Evolutionary conservation across 2,888 invertebrate genomes (phyloP), one percentile per base, ranked within the genome.

Genomic region (Patella caerulea): DNA sequence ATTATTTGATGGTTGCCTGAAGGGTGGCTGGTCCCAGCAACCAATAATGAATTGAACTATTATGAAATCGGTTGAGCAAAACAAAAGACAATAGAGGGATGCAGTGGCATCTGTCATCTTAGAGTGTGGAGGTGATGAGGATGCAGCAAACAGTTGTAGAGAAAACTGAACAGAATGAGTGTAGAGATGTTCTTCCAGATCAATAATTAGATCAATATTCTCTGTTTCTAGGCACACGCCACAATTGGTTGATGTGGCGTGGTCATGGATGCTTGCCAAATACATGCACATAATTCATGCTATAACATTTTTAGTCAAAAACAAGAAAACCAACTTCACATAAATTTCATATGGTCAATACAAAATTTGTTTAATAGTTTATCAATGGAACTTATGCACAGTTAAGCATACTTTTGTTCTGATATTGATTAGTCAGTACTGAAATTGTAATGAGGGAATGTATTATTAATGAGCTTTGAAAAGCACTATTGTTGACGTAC

Each of bases 361-460:
- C 45, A 45, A 45, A 45, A 45, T 45, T 45, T 45, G 9, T 45
- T 45, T 45, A 45, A 45, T 24, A 65, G 65, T 65, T 65, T 65
- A 14, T 65, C 12, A 19, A 24, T 12, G 65, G 19, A 17, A 14
- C 65, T 24, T 19, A 19, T 24, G 65, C 19, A 19, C 24, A 19
- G 19, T 65, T 24, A 59, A 19, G 65, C 11, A 11, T 11, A 24
- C 65, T 24, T 24, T 65, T 65, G 65, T 65, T 65, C 11, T 65
- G 24, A 24, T 65, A 65, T 65, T 65, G 65, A 65, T 65, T 65
- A 11, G 65, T 65, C 12, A 24, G 65, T 24, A 65, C 19, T 65
- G 65, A 65, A 65, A 65, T 65, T 65, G 65, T 65, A 65, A 65
- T 65, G 65, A 65, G 65, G 24, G 65, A 65, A 65, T 65, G 65